phyloP scores from a whole-genome alignment of 1,140 invertebrate genomes.

The Temnothorax longispinosus region DNA sequence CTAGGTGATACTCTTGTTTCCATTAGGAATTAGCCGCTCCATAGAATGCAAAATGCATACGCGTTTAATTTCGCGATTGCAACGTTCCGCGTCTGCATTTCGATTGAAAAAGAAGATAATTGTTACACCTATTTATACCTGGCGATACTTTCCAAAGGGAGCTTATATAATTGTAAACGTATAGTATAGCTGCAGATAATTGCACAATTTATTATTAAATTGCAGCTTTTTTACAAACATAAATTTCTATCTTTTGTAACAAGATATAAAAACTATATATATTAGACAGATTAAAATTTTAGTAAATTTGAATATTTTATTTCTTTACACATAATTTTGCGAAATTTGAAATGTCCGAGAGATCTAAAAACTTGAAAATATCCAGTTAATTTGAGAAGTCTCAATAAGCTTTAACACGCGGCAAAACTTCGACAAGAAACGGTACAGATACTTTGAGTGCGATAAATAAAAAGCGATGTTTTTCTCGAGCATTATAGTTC shows the following conservation, averaged over 20 bases:
- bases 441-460: not conserved
- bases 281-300: not conserved
- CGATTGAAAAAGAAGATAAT: conserved; percentile 14
- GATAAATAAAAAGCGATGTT: conserved; percentile 18
- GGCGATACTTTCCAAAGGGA: not conserved
- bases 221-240: not conserved
- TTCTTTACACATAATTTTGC: not conserved
- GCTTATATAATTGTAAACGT: not conserved
- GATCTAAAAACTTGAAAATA: not conserved
- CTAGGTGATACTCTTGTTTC: conserved; percentile 60
- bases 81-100: conserved; percentile 19
- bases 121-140: not conserved
- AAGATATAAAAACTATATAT: not conserved
- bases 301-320: not conserved
- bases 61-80: conserved; percentile 55
- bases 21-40: conserved; percentile 58
- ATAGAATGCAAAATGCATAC: conserved; percentile 58
- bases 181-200: not conserved
- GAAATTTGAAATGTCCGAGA: not conserved
- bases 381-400: not conserved
- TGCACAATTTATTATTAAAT: not conserved
- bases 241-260: not conserved
- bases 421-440: not conserved
- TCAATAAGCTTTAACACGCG: not conserved
- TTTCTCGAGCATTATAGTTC: conserved; percentile 1